Conservation (phyloP, 2,113 vertebrate species). For the Pantherophis guttatus region DNA sequence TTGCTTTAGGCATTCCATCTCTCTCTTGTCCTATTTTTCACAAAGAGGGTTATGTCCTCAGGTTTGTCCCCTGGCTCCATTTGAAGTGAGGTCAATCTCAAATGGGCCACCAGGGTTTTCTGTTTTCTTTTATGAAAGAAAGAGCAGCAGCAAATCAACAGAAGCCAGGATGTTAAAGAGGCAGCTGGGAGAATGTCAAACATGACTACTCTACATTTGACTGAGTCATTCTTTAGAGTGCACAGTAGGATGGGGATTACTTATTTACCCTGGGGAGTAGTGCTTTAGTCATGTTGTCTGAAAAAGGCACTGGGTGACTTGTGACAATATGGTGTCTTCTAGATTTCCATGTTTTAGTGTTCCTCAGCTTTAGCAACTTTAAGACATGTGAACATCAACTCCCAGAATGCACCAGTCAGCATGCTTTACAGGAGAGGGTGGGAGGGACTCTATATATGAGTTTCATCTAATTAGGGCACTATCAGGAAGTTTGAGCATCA, state of each 20-base stretch:
- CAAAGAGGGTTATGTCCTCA: background rate
- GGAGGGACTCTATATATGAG: background rate
- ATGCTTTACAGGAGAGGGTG: background rate
- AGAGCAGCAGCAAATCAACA: background rate
- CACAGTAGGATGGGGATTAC: background rate
- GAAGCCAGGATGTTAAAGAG: background rate
- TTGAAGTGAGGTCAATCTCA: background rate
- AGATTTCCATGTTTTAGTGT: background rate
- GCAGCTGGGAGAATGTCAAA: background rate
- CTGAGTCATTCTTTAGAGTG: background rate
- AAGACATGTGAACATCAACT: background rate
- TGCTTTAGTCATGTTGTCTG: background rate
- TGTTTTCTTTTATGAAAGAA: background rate
- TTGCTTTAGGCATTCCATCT: background rate
- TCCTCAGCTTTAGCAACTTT: background rate
- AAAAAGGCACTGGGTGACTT: background rate
- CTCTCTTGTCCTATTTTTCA: background rate
- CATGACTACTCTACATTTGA: background rate
- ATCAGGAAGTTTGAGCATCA: background rate
- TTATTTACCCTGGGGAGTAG: background rate
- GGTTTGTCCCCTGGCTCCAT: background rate
- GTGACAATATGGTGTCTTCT: background rate
- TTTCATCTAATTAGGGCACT: background rate
- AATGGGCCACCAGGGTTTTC: background rate
- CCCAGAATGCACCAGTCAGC: background rate